phyloP scores from a whole-genome alignment of 2,113 vertebrate species.

The Zingel zingel region DNA sequence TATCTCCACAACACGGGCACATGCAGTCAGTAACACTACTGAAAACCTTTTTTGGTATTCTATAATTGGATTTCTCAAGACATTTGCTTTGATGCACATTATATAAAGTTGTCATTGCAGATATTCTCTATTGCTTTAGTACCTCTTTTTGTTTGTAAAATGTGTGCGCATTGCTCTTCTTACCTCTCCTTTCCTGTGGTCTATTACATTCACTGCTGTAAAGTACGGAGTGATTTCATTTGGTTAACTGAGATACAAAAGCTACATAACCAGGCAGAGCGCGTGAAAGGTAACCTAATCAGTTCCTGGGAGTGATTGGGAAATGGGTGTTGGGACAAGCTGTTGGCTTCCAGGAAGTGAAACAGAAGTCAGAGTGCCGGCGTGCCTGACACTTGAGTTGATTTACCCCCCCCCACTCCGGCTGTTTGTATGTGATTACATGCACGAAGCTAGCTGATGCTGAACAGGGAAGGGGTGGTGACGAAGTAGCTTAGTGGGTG shows the following conservation, averaged over 20 bases:
- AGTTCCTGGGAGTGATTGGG: constrained; percentile 16
- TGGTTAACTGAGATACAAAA: constrained; percentile 7
- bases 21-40: neutral
- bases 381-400: constrained; percentile 1
- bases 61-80: neutral
- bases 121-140: neutral
- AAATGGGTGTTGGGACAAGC: constrained; percentile 12
- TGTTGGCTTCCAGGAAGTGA: constrained; percentile 47
- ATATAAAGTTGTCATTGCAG: neutral
- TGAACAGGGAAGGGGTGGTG: neutral
- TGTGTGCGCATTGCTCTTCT: neutral
- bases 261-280: neutral
- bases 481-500: neutral
- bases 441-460: neutral
- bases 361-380: constrained; percentile 27
- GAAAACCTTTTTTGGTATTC: neutral
- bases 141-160: neutral
- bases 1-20: neutral
- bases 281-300: constrained; percentile 36
- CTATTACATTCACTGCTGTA: neutral
- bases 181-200: neutral
- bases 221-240: neutral
- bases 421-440: constrained; percentile 34
- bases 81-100: neutral
- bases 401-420: neutral